Evolutionary conservation across 2,888 invertebrate species (phyloP).

Genomic region (Hypomecis punctinalis): DNA sequence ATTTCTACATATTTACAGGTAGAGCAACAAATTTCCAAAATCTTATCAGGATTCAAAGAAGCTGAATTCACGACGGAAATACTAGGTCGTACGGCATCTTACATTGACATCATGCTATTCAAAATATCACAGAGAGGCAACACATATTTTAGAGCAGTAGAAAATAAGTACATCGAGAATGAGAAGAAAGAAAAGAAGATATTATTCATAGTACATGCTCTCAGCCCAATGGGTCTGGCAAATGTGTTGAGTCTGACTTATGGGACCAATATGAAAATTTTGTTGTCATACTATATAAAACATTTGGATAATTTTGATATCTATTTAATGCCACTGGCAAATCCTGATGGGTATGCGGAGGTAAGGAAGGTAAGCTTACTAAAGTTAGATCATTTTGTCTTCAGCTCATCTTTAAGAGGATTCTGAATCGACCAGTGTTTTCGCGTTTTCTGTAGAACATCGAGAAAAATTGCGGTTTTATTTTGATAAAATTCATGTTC

Average conservation of each 20-base stretch:
- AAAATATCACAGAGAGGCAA: conserved; percentile 51
- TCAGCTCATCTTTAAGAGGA: too few species aligned
- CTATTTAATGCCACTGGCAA: conserved; percentile 72
- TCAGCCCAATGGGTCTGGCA: conserved; percentile 61
- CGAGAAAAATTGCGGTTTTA: too few species aligned
- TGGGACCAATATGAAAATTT: conserved; percentile 40
- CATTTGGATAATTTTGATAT: conserved; percentile 74
- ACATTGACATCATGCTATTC: conserved; percentile 66
- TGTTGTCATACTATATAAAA: conserved; percentile 60
- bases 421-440: too few species aligned
- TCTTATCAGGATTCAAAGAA: conserved; percentile 47
- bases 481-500: too few species aligned
- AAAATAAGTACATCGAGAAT: conserved; percentile 59
- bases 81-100: conserved; percentile 64
- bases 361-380: conserved; percentile 24
- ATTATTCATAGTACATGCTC: conserved; percentile 72
- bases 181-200: conserved; percentile 68
- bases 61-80: conserved; percentile 58
- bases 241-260: conserved; percentile 44
- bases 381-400: background rate
- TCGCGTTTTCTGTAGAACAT: too few species aligned
- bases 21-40: conserved; percentile 46
- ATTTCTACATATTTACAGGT: conserved; percentile 53
- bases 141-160: conserved; percentile 52
- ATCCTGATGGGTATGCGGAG: conserved; percentile 66